A percentile compares a stretch with the other conserved stretches of the same genome.
These are phyloP conservation scores for Ochotona princeps DNA, from an alignment of 2,113 vertebrate species.

Conservation along the genomic window DNA sequence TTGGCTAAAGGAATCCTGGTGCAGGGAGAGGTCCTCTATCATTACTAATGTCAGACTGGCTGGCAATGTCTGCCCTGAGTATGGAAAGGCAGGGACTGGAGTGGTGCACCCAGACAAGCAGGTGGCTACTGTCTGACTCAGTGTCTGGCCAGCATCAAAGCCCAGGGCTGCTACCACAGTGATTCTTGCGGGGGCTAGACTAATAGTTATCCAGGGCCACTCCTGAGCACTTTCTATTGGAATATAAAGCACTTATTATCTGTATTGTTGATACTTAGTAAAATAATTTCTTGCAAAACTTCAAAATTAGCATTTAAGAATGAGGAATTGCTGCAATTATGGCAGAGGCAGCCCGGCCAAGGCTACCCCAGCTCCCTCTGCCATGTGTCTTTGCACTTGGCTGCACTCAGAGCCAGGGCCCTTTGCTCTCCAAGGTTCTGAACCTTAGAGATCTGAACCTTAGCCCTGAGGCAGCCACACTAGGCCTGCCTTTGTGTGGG, in stretches of 20 bases:
- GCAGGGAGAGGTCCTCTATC: accelerated
- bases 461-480: background rate
- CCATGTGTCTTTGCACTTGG: slow-evolving; percentile 47
- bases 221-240: accelerated
- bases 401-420: accelerated
- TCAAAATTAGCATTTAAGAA: slow-evolving; percentile 79
- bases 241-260: slow-evolving; percentile 50
- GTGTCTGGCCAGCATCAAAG: slow-evolving; percentile 65
- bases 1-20: background rate
- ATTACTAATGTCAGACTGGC: too few species aligned
- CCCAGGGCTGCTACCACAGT: slow-evolving; percentile 59
- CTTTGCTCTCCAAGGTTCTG: background rate
- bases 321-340: slow-evolving; percentile 78
- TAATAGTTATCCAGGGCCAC: slow-evolving; percentile 71
- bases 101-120: accelerated
- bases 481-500: background rate
- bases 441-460: background rate
- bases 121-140: accelerated
- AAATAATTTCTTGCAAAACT: slow-evolving; percentile 78
- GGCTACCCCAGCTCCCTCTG: background rate
- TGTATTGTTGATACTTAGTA: slow-evolving; percentile 80
- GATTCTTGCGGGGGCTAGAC: slow-evolving; percentile 24
- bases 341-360: accelerated
- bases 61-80: too few species aligned
- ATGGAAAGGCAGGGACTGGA: accelerated